Base-by-base conservation (phyloP, 2,113 vertebrate genomes). In the Natator depressus region DNA sequence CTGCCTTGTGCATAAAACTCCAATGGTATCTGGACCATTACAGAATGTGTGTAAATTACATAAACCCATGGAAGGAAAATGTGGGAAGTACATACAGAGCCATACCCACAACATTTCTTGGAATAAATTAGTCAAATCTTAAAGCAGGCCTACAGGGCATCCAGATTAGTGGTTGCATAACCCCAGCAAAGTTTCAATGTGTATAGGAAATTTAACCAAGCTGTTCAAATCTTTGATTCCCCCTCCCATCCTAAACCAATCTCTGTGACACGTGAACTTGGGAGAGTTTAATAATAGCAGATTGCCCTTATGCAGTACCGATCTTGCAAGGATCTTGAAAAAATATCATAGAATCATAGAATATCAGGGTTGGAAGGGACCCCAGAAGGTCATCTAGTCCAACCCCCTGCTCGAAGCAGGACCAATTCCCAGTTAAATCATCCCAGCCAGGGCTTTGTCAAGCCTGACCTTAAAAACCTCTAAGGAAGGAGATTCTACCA, bases 1-100 rank as follows among this genome's bases (percentile, higher is more conserved):
- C 89, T 84, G 95, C 76, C 65, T 95, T 85, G 90, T 97, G 95
- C 94, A 96, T 96, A 97, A 96, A 95, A 97, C 96, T 95, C 94
- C 95, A 96, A 69, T 88, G 89, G 85, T 85, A 95, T 93, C 90
- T 94, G 85, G 96, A 91, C 84, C 85, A 94, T 96, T 96, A 88
- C 82, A 86, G 59, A 96, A 13, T 95, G 89, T 92, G 91, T 96
- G 20, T 92, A 94, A 93, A 47, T 94, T 93, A 93, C 42, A 88
- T 87, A 89, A 95, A 46, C 72, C 51, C 55, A 42, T 89, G 82
- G 53, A 72, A 13, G 47, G 87, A 54, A 69, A 85, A 5, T 38
- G 29, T 50, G 27, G 53, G 78, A 89, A 59, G 17, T 69, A 20
- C 88, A 8, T n/a, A 81, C 88, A 53, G 78, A 83, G 54, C 59